phyloP scores from a whole-genome alignment of 1,140 invertebrate genomes.

The Drosophila jambulina region DNA sequence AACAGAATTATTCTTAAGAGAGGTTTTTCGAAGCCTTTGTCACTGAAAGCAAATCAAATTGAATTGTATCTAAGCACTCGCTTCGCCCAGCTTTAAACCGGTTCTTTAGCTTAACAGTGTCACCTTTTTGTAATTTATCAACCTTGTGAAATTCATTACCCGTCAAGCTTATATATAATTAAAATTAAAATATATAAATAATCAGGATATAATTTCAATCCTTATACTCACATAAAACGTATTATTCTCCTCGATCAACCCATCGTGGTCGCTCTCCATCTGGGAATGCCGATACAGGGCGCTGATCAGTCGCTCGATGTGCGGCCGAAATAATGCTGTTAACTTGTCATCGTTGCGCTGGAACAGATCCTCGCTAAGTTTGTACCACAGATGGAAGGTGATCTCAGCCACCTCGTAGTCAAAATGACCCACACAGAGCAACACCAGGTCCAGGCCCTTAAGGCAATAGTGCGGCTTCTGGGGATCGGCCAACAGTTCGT shows the following conservation, averaged over 20 bases:
- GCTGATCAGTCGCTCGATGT: constrained; percentile 95
- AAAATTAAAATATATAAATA: neutral
- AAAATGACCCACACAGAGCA: constrained; percentile 97
- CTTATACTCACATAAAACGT: constrained; percentile 87
- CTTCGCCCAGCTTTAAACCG: neutral
- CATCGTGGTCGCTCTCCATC: constrained; percentile 96
- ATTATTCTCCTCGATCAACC: constrained; percentile 94
- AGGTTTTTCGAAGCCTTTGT: neutral
- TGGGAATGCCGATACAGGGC: constrained; percentile 94
- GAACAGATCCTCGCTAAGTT: constrained; percentile 97
- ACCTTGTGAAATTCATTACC: neutral
- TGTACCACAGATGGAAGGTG: constrained; percentile 98
- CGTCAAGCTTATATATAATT: neutral
- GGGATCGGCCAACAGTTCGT: constrained; percentile 90
- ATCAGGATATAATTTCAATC: neutral
- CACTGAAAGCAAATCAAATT: neutral
- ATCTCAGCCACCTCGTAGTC: constrained; percentile 99
- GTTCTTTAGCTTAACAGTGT: neutral
- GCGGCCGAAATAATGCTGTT: constrained; percentile 93
- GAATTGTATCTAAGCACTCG: neutral
- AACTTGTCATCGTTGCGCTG: constrained; percentile 92
- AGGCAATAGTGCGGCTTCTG: constrained; percentile 92
- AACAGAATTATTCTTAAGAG: neutral
- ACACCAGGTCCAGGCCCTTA: constrained; percentile 94
- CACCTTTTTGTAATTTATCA: neutral